Conservation (phyloP, 2,113 vertebrate species). For the Paramisgurnus dabryanus region DNA sequence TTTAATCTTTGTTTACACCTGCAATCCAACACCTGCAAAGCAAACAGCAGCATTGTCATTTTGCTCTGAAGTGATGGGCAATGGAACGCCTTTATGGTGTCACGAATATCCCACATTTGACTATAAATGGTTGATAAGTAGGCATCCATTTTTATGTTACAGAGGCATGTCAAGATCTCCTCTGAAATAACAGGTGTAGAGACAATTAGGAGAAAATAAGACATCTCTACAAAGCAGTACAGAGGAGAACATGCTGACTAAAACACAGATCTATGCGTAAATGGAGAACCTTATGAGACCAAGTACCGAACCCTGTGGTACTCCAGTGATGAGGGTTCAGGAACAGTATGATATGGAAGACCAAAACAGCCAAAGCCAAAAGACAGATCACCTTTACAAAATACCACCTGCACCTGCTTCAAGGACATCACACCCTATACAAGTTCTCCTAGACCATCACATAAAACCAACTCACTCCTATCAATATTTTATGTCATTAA, state of each 20-base stretch:
- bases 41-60: too few species aligned
- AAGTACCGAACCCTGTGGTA: background rate
- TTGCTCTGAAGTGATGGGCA: too few species aligned
- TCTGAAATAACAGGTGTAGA: background rate
- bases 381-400: background rate
- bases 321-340: background rate
- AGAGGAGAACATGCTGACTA: background rate
- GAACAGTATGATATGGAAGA: too few species aligned
- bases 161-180: background rate
- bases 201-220: background rate
- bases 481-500: background rate
- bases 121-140: background rate
- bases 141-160: background rate
- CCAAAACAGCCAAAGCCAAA: too few species aligned
- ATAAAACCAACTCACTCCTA: background rate
- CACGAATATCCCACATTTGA: too few species aligned
- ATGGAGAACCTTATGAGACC: background rate
- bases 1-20: too few species aligned
- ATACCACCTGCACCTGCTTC: background rate
- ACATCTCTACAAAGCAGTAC: background rate
- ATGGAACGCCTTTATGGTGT: too few species aligned
- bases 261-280: slow-evolving; percentile 1
- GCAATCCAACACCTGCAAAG: too few species aligned
- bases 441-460: background rate
- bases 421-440: background rate